Conservation (phyloP, 2,113 vertebrate species). For the Ariopsis seemanni region DNA sequence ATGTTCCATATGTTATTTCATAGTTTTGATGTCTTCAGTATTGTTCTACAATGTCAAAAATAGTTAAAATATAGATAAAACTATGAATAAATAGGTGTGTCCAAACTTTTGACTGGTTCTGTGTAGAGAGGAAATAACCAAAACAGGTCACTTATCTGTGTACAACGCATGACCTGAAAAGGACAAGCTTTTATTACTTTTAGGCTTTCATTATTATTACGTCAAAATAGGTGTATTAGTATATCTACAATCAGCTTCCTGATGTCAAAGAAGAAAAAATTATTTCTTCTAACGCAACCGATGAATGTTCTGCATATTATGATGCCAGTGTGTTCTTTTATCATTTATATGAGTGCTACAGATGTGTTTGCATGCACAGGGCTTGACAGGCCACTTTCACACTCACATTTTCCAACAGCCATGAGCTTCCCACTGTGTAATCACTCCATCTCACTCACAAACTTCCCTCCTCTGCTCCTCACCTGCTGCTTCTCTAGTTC, state of each 20-base stretch:
- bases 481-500: slow-evolving; percentile 32
- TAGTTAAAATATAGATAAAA: too few species aligned
- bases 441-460: slow-evolving; percentile 33
- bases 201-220: slow-evolving; percentile 6
- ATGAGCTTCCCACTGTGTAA: slow-evolving; percentile 38
- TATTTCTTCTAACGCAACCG: not conserved
- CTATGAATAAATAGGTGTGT: too few species aligned
- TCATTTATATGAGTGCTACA: slow-evolving; percentile 16
- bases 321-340: not conserved
- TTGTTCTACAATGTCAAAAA: too few species aligned
- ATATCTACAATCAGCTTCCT: slow-evolving; percentile 1
- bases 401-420: slow-evolving; percentile 27
- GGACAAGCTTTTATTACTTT: not conserved
- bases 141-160: too few species aligned
- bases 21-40: too few species aligned
- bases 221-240: not conserved
- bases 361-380: slow-evolving; percentile 22
- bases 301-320: not conserved
- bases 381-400: slow-evolving; percentile 23
- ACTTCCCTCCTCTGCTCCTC: slow-evolving; percentile 16
- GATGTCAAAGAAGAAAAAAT: slow-evolving; percentile 19
- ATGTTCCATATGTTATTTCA: too few species aligned
- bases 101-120: too few species aligned
- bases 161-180: too few species aligned
- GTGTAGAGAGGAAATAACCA: too few species aligned